Percentiles rank a stretch among this genome's conserved stretches.
phyloP scores from a whole-genome alignment of 2,888 invertebrate genomes.

The Trichogramma dendrolimi region DNA sequence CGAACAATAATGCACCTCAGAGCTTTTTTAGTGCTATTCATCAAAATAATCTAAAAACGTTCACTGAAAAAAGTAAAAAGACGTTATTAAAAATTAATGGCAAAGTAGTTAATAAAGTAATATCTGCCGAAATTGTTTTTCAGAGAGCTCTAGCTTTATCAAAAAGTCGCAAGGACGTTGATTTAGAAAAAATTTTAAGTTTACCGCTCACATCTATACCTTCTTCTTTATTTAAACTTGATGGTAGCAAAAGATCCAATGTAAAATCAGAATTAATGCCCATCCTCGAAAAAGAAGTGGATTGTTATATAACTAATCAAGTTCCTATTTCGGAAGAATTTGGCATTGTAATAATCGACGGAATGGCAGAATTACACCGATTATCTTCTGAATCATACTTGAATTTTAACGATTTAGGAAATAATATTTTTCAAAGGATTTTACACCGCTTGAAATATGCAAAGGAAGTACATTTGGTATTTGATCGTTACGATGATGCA shows the following conservation, averaged over 20 bases:
- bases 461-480: conserved; percentile 6
- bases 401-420: conserved; percentile 1
- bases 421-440: not conserved
- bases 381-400: not conserved
- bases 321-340: not conserved
- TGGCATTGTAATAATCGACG: not conserved
- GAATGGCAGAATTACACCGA: conserved; percentile 6
- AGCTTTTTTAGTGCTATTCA: not conserved
- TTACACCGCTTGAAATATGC: not conserved
- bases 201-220: conserved; percentile 2
- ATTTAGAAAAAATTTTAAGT: conserved; percentile 2
- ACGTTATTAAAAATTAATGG: conserved; percentile 3
- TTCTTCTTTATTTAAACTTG: not conserved
- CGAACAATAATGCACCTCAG: not conserved
- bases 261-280: conserved; percentile 7
- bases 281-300: conserved; percentile 3
- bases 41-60: not conserved
- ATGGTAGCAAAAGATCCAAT: conserved; percentile 4
- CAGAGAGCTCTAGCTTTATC: conserved; percentile 10
- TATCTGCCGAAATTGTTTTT: not conserved
- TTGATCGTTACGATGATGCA: conserved; percentile 9
- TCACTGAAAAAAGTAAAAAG: not conserved
- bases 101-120: not conserved
- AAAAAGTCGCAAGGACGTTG: not conserved
- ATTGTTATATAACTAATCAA: not conserved